Conservation (phyloP, 2,113 vertebrate genomes). For the Gasterosteus nipponicus region DNA sequence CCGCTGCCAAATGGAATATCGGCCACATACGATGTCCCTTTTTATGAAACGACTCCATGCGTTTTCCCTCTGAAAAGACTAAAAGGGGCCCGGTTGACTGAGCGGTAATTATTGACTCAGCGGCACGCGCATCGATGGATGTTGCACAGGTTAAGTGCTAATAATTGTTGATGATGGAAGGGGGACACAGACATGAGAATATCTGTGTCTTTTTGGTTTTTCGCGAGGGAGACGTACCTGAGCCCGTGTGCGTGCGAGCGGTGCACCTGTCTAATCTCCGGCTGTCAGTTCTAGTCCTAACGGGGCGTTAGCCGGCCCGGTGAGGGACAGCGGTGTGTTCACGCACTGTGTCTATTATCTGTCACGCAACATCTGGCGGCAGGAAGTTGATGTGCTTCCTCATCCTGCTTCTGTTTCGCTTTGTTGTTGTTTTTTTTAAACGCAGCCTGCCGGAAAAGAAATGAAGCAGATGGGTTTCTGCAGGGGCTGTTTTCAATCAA, state of each 20-base stretch:
- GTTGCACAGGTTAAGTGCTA: slow-evolving; percentile 13
- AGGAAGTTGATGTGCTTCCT: slow-evolving; percentile 64
- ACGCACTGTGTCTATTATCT: slow-evolving; percentile 74
- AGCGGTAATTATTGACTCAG: slow-evolving; percentile 27
- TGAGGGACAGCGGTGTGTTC: slow-evolving; percentile 56
- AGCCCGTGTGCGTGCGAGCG: slow-evolving; percentile 7
- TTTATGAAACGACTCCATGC: slow-evolving; percentile 28
- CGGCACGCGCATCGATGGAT: slow-evolving; percentile 1
- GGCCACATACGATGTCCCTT: slow-evolving; percentile 43
- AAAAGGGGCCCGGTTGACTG: not conserved
- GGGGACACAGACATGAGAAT: not conserved
- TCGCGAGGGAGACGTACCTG: not conserved
- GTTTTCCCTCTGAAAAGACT: slow-evolving; percentile 26
- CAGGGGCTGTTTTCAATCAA: slow-evolving; percentile 56
- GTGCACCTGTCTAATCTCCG: slow-evolving; percentile 59
- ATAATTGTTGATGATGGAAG: slow-evolving; percentile 12
- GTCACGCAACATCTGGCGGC: slow-evolving; percentile 78
- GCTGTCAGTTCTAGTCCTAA: slow-evolving; percentile 75
- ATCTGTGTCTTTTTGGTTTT: not conserved
- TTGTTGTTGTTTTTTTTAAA: slow-evolving; percentile 56
- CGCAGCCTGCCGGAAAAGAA: slow-evolving; percentile 53
- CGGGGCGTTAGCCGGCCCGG: slow-evolving; percentile 47
- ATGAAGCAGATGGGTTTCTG: slow-evolving; percentile 66
- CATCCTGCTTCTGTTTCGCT: slow-evolving; percentile 47
- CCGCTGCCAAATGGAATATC: slow-evolving; percentile 42